These are phyloP conservation scores for Phthorimaea operculella DNA, from an alignment of 1,140 invertebrate species.

Conservation along the genomic window DNA sequence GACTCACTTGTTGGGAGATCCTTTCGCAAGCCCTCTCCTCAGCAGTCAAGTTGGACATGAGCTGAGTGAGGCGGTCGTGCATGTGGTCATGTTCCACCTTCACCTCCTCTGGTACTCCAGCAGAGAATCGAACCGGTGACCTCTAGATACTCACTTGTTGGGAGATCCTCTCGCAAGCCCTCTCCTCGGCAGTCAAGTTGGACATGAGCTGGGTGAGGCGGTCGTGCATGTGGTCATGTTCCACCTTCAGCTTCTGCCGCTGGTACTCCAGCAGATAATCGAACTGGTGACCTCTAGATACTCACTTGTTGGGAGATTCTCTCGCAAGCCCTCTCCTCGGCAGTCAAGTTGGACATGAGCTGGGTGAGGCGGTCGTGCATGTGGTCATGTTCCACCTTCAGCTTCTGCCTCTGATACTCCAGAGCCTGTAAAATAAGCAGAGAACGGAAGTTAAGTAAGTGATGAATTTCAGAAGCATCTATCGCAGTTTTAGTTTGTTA, in stretches of 20 bases:
- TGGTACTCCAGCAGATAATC: neutral
- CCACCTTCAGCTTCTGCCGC: slow-evolving; percentile 55
- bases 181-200: slow-evolving; percentile 66
- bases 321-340: slow-evolving; percentile 67
- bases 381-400: slow-evolving; percentile 36
- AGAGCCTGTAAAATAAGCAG: slow-evolving; percentile 43
- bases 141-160: slow-evolving; percentile 52
- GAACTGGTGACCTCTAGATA: too few relatives aligned
- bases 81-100: slow-evolving; percentile 65
- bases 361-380: slow-evolving; percentile 58
- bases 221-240: slow-evolving; percentile 61
- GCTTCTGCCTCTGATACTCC: slow-evolving; percentile 64
- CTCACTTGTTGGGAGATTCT: slow-evolving; percentile 60
- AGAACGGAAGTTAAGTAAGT: slow-evolving; percentile 8
- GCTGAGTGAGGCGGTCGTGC: slow-evolving; percentile 54
- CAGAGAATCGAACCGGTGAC: too few relatives aligned
- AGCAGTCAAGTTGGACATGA: slow-evolving; percentile 63
- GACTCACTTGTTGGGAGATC: slow-evolving; percentile 53
- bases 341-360: slow-evolving; percentile 62
- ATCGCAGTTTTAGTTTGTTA: too few relatives aligned
- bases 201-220: slow-evolving; percentile 60
- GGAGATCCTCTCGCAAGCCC: slow-evolving; percentile 65
- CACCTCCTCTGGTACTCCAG: neutral
- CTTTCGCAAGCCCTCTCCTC: slow-evolving; percentile 68
- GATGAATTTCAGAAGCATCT: too few relatives aligned